Evolutionary conservation across 2,888 invertebrate genomes (phyloP).

Genomic region (Linnaemya tessellans): DNA sequence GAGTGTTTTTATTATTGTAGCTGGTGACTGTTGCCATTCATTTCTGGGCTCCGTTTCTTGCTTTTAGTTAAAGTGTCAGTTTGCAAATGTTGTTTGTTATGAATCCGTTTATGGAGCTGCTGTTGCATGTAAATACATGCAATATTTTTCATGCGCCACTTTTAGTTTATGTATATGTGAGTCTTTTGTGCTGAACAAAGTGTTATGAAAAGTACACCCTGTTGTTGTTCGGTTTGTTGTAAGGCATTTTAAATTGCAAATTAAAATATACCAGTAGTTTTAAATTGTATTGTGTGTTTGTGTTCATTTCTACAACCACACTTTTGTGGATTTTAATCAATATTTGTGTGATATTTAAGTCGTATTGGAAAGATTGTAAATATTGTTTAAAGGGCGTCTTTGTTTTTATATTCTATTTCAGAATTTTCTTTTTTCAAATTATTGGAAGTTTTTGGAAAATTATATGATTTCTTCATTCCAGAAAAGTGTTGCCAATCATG

Average conservation of each 20-base stretch:
- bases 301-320: not conserved
- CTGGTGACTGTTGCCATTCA: conserved; percentile 16
- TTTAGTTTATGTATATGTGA: conserved; percentile 21
- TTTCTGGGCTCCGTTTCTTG: conserved; percentile 59
- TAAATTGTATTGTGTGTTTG: not conserved
- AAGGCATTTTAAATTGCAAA: conserved; percentile 32
- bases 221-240: not conserved
- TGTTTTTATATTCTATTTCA: too few relatives aligned
- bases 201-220: conserved; percentile 14
- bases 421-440: too few relatives aligned
- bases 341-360: not conserved
- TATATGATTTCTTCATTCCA: too few relatives aligned
- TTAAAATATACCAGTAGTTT: not conserved
- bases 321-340: not conserved
- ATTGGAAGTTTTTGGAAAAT: too few relatives aligned
- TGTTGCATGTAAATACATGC: conserved; percentile 55
- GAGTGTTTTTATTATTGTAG: not conserved
- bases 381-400: not conserved
- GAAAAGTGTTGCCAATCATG: too few relatives aligned
- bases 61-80: conserved; percentile 60
- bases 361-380: not conserved
- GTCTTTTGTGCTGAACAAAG: conserved; percentile 21
- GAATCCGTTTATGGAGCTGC: conserved; percentile 53
- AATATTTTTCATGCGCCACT: conserved; percentile 56
- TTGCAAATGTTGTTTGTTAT: conserved; percentile 61